These are phyloP conservation scores for Drosophila nr. fundita DNA, from an alignment of 2,888 invertebrate genomes.

Conservation along the genomic window DNA sequence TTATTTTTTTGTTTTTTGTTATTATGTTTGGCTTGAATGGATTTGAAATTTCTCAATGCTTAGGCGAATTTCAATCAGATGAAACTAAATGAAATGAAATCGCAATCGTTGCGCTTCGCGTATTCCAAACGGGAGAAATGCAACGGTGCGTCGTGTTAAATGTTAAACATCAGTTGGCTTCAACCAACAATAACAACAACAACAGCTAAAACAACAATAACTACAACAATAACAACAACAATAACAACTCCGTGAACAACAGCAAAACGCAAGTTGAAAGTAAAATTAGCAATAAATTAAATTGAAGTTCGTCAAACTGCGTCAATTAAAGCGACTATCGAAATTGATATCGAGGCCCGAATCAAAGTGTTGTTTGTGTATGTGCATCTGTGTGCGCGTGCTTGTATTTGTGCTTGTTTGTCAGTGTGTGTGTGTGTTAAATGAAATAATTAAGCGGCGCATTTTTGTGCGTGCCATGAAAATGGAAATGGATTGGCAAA, in stretches of 20 bases:
- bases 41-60: constrained; percentile 10
- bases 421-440: constrained; percentile 20
- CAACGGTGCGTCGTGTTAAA: constrained; percentile 43
- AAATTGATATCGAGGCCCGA: constrained; percentile 38
- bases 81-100: constrained; percentile 47
- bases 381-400: constrained; percentile 8
- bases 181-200: constrained; percentile 11
- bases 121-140: constrained; percentile 40
- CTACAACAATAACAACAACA: constrained; percentile 13
- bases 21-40: constrained; percentile 12
- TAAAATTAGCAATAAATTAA: constrained; percentile 58
- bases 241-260: constrained; percentile 21
- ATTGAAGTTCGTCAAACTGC: constrained; percentile 72
- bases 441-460: constrained; percentile 50
- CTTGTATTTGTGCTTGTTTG: constrained; percentile 9
- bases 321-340: constrained; percentile 50
- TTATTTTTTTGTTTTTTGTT: background rate
- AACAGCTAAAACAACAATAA: constrained; percentile 18
- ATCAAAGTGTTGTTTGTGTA: constrained; percentile 10
- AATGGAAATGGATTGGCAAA: constrained; percentile 46
- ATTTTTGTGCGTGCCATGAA: constrained; percentile 57
- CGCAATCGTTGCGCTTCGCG: constrained; percentile 46
- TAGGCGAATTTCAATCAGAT: constrained; percentile 35
- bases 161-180: constrained; percentile 27
- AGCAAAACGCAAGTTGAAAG: constrained; percentile 58